Percentiles rank a stretch among this genome's conserved stretches.
phyloP scores from a whole-genome alignment of 2,797 vertebrate genomes.

The Vultur gryphus region DNA sequence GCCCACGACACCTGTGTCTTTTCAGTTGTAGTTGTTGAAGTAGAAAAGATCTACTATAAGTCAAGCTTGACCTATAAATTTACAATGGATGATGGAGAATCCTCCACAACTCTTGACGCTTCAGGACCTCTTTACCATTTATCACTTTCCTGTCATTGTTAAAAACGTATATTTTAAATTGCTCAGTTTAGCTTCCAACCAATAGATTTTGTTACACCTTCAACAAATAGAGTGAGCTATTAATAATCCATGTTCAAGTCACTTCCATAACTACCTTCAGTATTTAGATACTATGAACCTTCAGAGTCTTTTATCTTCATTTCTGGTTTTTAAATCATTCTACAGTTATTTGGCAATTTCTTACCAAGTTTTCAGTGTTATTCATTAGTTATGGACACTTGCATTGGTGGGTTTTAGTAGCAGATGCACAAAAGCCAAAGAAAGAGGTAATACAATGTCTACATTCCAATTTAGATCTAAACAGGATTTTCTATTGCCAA shows the following conservation, averaged over 20 bases:
- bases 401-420: neutral
- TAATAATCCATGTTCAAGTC: neutral
- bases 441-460: neutral
- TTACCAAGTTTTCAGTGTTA: neutral
- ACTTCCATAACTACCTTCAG: neutral
- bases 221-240: neutral
- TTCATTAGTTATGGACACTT: neutral
- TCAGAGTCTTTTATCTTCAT: neutral
- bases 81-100: neutral
- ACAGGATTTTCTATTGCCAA: neutral
- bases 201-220: neutral
- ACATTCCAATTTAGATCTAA: neutral
- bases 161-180: neutral
- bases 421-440: neutral
- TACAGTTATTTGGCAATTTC: neutral
- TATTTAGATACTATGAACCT: neutral
- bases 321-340: neutral
- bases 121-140: neutral
- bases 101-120: rapidly evolving
- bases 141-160: neutral
- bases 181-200: neutral
- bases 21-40: neutral
- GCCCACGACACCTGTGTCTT: neutral
- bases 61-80: neutral
- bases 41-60: neutral